Evolutionary conservation across 2,113 vertebrate species (phyloP).

Genomic region (Embiotoca jacksoni): DNA sequence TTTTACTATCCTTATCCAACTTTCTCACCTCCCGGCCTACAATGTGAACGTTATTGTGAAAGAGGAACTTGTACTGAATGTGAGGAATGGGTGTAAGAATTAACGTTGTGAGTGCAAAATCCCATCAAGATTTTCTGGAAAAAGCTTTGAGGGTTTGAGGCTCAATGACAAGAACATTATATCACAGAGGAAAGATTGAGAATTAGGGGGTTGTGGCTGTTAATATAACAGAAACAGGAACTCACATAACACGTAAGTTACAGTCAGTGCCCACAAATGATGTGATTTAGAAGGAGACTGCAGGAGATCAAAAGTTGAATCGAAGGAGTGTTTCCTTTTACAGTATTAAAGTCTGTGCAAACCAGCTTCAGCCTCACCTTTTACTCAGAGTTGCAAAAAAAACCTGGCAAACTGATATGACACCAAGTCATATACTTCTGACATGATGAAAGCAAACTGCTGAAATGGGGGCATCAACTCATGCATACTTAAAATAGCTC

Average conservation of each 20-base stretch:
- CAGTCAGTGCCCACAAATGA: not conserved
- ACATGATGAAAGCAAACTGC: slow-evolving; percentile 31
- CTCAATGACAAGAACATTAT: slow-evolving; percentile 1
- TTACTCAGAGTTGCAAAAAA: not conserved
- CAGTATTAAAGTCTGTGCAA: not conserved
- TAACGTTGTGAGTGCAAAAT: slow-evolving; percentile 14
- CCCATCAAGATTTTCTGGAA: slow-evolving; percentile 7
- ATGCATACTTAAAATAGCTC: slow-evolving; percentile 44
- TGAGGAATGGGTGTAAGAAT: slow-evolving; percentile 5
- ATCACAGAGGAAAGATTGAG: not conserved
- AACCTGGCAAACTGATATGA: slow-evolving; percentile 22
- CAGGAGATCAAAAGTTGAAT: not conserved
- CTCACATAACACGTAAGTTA: not conserved
- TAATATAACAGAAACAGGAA: not conserved
- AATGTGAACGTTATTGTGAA: not conserved
- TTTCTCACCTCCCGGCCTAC: slow-evolving; percentile 31
- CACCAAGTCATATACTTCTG: slow-evolving; percentile 6
- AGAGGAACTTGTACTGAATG: slow-evolving; percentile 3
- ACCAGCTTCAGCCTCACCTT: not conserved
- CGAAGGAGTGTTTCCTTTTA: slow-evolving; percentile 2
- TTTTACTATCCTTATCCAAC: slow-evolving; percentile 39
- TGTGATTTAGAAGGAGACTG: not conserved
- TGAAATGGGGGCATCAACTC: slow-evolving; percentile 34
- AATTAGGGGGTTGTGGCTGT: slow-evolving; percentile 10
- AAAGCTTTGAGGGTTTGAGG: slow-evolving; percentile 2